Evolutionary conservation across 2,888 invertebrate genomes (phyloP).

Genomic region (Apodemia zela): DNA sequence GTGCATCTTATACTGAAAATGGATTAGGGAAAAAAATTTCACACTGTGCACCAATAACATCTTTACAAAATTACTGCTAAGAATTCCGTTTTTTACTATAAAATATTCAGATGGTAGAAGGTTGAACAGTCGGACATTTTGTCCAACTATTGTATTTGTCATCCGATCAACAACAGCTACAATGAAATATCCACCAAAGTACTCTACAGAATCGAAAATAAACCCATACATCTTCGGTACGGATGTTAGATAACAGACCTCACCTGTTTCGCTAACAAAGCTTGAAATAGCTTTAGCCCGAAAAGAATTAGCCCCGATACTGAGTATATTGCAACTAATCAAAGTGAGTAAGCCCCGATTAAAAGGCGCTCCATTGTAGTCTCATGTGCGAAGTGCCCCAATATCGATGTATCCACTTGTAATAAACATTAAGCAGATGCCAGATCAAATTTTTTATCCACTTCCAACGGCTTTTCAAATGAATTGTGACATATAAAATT

Average conservation of each 20-base stretch:
- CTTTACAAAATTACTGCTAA: too few species aligned
- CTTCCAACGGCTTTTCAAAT: neutral
- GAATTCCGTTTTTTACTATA: too few species aligned
- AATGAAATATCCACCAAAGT: neutral
- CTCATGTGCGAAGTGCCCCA: conserved; percentile 22
- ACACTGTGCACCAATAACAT: too few species aligned
- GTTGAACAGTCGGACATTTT: neutral
- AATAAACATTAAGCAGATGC: conserved; percentile 57
- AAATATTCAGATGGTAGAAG: too few species aligned
- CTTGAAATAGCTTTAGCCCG: conserved; percentile 9
- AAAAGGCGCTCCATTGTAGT: conserved; percentile 24
- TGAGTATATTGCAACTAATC: conserved; percentile 23
- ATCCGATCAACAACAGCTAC: neutral
- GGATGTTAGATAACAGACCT: neutral
- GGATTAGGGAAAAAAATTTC: too few species aligned
- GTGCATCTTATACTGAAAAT: too few species aligned
- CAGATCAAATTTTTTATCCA: conserved; percentile 25
- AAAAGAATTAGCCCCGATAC: conserved; percentile 10
- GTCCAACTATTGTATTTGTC: neutral
- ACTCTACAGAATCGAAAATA: neutral
- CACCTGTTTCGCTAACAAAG: conserved; percentile 7
- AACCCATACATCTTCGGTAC: neutral
- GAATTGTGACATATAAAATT: conserved; percentile 6
- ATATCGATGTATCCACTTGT: conserved; percentile 38
- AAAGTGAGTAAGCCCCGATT: conserved; percentile 26